Base-by-base conservation (phyloP, 2,113 vertebrate genomes). In the Piprites chloris region DNA sequence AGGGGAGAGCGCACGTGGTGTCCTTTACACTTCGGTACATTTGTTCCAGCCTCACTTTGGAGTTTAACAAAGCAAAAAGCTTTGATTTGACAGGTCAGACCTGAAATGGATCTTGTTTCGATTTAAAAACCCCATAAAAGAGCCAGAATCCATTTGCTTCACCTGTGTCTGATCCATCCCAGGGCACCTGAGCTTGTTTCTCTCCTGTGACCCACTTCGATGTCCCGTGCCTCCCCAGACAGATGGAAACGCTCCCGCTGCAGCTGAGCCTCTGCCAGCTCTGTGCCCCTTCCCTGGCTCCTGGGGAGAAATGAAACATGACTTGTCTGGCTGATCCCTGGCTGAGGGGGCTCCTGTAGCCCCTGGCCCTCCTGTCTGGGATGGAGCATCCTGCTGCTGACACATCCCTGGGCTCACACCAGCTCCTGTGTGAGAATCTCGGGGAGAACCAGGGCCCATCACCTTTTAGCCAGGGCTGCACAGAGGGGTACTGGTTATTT, bases 341-440 rank as follows among this genome's bases (percentile, higher is more conserved):
- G 12, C n/a, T 1, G 5, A 46, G n/a, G 49, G 27, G 9, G 15
- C 12, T 78, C 44, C 35, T 4, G 6, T 9, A 55, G 56, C 21
- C 58, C 44, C 53, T 11, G 3, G 2, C 6, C 6, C 7, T 28
- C 33, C 14, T 8, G 4, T 16, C 20, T 5, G 28, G 87, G 28
- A 19, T 0, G 0, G 85, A 50, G 56, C 61, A 50, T 74, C 75
- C 62, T 39, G 62, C 56, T 67, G 65, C 42, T 56, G 61, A 12
- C 0, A 0, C 32, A 27, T 81, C 73, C 26, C 74, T 23, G 24
- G 30, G 53, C 55, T 90, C 20, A 1, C 2, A 4, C 8, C 83
- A 56, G 7, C 61, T 78, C 39, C 61, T 1, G 2, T 0, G 1
- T 0, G 5, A 41, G 3, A 1, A 33, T 77, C 39, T 26, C 0